Evolutionary conservation across 2,888 invertebrate genomes (phyloP), one percentile per base, ranked within the genome.

Genomic region (Phyllotreta striolata): DNA sequence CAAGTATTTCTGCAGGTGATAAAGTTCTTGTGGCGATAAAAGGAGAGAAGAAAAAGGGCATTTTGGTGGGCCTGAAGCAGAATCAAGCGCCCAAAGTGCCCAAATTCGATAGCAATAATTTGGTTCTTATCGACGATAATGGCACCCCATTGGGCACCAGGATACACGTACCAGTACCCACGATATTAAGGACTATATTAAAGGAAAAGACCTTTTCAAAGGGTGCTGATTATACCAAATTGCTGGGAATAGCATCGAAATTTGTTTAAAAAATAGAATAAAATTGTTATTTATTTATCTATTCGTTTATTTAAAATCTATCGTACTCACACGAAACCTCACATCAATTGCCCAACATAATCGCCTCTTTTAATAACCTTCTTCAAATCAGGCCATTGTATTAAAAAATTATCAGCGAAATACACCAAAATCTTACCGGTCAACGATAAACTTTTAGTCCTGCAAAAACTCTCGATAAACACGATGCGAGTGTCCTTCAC

Each of bases 91-190:
- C 89, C 0, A 91, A 91, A 80, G 86, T 95, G 40, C 97, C 98
- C 0, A 91, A 91, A 78, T 96, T 93, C 80, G 98, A 98, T 80
- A 93, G 91, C 76, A 98, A 98, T 79, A 99, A 99, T 82, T 83
- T 98, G 59, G 98, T 99, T 0, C 84, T 99, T 0, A 91, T 99
- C 44, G 97, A 98, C 77, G 96, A 98, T 76, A 92, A 88, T 76
- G 98, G 98, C 12, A 91, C 92, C 9, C 99, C 99, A 0, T 82
- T 98, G 3, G 99, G 99, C 12, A 99, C 95, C 1, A 86, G 98
- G 72, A 95, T 99, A 72, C 91, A 93, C 74, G 96, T 94, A 1
- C 99, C 99, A 0, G 91, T 99, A 66, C 99, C 99, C 0, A 92
- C 95, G 2, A 86, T 92, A 66, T 83, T 98, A 54, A 85, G 97